Conservation (phyloP, 2,113 vertebrate genomes). For the Heloderma charlesbogerti region DNA sequence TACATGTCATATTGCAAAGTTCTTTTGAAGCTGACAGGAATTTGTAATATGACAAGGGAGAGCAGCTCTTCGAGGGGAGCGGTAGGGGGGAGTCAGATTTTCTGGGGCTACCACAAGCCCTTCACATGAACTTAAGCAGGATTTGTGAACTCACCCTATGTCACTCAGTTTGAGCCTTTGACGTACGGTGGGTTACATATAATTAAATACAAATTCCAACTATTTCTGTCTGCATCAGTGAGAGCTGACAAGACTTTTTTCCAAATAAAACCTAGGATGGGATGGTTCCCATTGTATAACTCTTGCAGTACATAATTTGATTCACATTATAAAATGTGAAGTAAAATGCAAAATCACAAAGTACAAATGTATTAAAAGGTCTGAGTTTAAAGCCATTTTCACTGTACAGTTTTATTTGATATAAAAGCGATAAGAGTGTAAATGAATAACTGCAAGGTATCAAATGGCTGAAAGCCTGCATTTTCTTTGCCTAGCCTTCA, state of each 20-base stretch:
- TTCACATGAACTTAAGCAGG: not conserved
- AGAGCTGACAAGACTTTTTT: not conserved
- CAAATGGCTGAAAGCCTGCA: slow-evolving; percentile 40
- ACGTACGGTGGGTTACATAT: not conserved
- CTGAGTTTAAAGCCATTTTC: not conserved
- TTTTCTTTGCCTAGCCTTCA: slow-evolving; percentile 64
- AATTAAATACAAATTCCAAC: not conserved
- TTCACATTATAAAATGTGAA: not conserved
- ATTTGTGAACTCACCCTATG: not conserved
- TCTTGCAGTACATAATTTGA: not conserved
- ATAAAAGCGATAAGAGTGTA: slow-evolving; percentile 46
- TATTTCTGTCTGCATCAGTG: not conserved
- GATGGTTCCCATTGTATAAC: not conserved
- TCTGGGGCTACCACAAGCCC: not conserved
- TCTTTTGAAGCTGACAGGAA: not conserved
- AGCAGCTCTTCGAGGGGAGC: not conserved
- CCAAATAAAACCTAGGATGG: not conserved
- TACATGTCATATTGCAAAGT: not conserved
- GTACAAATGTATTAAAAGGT: not conserved
- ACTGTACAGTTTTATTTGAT: slow-evolving; percentile 49
- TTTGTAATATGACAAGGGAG: not conserved
- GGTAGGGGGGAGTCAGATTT: not conserved
- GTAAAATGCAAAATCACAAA: not conserved
- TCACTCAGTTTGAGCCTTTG: not conserved
- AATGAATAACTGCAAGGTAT: slow-evolving; percentile 70